Conservation (phyloP, 1,140 invertebrate genomes). For the Melipona quadrifasciata region DNA sequence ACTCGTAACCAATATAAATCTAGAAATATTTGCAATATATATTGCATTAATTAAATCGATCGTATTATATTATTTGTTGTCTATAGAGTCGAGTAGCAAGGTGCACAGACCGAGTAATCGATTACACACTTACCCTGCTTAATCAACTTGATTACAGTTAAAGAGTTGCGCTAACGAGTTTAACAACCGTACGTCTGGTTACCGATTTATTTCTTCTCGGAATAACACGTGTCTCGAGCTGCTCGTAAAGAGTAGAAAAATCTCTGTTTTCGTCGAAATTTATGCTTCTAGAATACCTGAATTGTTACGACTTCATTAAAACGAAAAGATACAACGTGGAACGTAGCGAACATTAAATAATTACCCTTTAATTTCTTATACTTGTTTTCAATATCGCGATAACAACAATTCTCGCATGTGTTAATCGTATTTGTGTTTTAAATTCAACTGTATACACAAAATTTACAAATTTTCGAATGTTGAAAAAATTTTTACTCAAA, state of each 20-base stretch:
- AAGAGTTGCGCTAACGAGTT: constrained; percentile 15
- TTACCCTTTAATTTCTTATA: no score
- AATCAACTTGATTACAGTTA: constrained; percentile 37
- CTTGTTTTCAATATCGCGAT: no score
- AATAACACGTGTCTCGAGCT: neutral
- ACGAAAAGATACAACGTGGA: no score
- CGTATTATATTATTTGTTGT: constrained; percentile 29
- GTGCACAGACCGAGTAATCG: constrained; percentile 47
- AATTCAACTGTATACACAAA: no score
- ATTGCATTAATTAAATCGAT: constrained; percentile 29
- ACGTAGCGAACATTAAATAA: neutral
- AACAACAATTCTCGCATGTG: no score
- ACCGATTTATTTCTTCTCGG: constrained; percentile 16
- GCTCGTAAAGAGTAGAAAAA: neutral
- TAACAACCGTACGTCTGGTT: neutral
- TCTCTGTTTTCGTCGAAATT: neutral
- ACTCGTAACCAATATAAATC: constrained; percentile 26
- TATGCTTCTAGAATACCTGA: no score
- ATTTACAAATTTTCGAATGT: no score
- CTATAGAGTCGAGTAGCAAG: constrained; percentile 43
- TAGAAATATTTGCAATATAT: neutral
- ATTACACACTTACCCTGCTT: constrained; percentile 32
- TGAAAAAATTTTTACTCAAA: no score
- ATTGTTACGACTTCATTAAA: neutral
- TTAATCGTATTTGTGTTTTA: no score